Conservation (phyloP, 2,888 invertebrate species). For the Tromatobia lineatoria region DNA sequence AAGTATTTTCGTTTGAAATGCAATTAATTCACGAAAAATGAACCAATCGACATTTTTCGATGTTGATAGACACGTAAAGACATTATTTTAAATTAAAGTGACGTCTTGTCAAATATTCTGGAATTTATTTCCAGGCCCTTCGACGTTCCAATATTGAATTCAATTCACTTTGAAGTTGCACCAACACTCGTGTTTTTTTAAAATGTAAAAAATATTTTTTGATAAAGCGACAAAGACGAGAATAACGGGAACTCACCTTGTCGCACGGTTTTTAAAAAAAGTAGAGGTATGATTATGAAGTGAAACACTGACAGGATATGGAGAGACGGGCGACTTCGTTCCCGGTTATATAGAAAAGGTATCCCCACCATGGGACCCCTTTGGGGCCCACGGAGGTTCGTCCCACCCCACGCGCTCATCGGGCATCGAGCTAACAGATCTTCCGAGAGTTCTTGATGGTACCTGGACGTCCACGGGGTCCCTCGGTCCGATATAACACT, state of each 20-base stretch:
- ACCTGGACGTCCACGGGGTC: constrained; percentile 9
- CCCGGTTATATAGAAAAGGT: constrained; percentile 83
- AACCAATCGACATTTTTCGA: no score
- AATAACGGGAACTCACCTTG: constrained; percentile 57
- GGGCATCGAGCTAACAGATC: not conserved
- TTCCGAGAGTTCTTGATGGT: not conserved
- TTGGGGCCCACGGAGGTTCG: constrained; percentile 5
- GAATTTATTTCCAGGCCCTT: no score
- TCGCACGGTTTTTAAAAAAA: constrained; percentile 36
- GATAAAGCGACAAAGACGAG: constrained; percentile 19
- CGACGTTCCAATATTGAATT: not conserved
- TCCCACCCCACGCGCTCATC: constrained; percentile 1
- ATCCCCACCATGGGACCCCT: constrained; percentile 70
- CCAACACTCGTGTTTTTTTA: not conserved
- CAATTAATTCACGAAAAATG: no score
- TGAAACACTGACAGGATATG: constrained; percentile 82
- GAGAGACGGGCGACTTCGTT: constrained; percentile 80
- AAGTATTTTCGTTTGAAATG: no score
- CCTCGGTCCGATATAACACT: not conserved
- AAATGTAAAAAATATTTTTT: not conserved
- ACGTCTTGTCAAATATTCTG: no score
- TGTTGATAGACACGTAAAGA: not conserved
- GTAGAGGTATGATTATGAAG: constrained; percentile 63
- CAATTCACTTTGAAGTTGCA: not conserved
- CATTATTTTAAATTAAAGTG: not conserved